phyloP scores from a whole-genome alignment of 2,113 vertebrate genomes.

The Acanthisitta chloris region DNA sequence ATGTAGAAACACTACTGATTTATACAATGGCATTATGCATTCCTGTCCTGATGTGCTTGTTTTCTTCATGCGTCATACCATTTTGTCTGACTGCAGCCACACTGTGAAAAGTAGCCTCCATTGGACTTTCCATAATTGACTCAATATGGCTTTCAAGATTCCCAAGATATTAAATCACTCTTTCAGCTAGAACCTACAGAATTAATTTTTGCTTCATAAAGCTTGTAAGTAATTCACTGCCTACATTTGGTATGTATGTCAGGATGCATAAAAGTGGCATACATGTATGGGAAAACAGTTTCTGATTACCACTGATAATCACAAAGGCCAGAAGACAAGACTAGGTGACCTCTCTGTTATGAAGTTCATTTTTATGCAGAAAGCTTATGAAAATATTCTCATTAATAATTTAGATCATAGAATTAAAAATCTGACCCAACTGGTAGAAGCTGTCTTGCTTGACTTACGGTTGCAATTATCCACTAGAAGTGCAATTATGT shows the following conservation, averaged over 20 bases:
- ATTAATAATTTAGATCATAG: conserved; percentile 71
- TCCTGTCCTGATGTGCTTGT: not conserved
- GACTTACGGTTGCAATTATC: conserved; percentile 66
- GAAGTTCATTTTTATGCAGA: conserved; percentile 51
- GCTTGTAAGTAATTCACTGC: not conserved
- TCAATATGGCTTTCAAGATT: not conserved
- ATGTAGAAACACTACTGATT: not conserved
- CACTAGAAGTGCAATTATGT: conserved; percentile 14
- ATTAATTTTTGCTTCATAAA: not conserved
- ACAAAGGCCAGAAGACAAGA: not conserved
- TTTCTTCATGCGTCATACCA: not conserved
- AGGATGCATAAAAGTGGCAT: not conserved
- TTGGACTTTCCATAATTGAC: not conserved
- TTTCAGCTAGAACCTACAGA: not conserved
- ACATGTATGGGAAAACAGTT: not conserved
- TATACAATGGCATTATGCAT: not conserved
- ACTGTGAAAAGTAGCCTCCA: not conserved
- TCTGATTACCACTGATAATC: not conserved
- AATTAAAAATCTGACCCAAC: conserved; percentile 64
- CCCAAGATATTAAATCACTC: not conserved
- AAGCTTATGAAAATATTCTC: conserved; percentile 24
- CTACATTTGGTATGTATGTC: not conserved
- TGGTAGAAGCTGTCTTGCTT: conserved; percentile 54
- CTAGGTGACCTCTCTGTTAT: not conserved
- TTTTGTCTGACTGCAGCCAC: not conserved